These are phyloP conservation scores for Euura lappo DNA, from an alignment of 1,140 invertebrate genomes.

Conservation along the genomic window DNA sequence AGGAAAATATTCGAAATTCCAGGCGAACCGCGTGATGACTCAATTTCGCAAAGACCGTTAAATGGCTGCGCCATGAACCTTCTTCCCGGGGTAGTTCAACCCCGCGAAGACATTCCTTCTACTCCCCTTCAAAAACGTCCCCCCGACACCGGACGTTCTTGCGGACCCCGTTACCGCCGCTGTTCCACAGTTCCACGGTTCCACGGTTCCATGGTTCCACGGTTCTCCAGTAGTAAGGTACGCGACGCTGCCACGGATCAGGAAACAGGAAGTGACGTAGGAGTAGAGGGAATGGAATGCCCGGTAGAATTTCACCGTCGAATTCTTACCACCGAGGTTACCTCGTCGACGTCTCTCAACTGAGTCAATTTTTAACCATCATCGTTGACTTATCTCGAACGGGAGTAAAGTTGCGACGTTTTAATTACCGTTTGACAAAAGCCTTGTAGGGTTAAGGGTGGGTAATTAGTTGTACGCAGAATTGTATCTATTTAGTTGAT, in stretches of 20 bases:
- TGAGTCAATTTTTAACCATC: no score
- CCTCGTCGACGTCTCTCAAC: no score
- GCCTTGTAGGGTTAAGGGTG: no score
- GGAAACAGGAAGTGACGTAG: slow-evolving; percentile 3
- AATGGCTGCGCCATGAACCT: slow-evolving; percentile 54
- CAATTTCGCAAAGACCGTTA: slow-evolving; percentile 61
- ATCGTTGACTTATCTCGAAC: no score
- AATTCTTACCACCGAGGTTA: not conserved
- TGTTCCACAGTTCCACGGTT: not conserved
- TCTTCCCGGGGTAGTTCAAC: slow-evolving; percentile 12
- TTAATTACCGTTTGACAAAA: no score
- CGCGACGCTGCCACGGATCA: not conserved
- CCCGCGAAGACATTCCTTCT: not conserved
- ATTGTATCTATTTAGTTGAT: not conserved
- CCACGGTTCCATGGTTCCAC: not conserved
- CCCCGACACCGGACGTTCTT: slow-evolving; percentile 28
- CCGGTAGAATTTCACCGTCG: not conserved
- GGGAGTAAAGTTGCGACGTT: no score
- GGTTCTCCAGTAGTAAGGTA: no score
- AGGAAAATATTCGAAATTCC: slow-evolving; percentile 62
- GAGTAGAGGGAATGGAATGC: not conserved
- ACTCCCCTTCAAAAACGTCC: slow-evolving; percentile 21
- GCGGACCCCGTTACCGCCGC: not conserved
- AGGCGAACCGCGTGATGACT: slow-evolving; percentile 61
- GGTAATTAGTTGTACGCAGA: not conserved